Evolutionary conservation across 2,797 vertebrate species (phyloP), one percentile per base, ranked within the genome.

Genomic region (Petrocephalus schoutedeni): DNA sequence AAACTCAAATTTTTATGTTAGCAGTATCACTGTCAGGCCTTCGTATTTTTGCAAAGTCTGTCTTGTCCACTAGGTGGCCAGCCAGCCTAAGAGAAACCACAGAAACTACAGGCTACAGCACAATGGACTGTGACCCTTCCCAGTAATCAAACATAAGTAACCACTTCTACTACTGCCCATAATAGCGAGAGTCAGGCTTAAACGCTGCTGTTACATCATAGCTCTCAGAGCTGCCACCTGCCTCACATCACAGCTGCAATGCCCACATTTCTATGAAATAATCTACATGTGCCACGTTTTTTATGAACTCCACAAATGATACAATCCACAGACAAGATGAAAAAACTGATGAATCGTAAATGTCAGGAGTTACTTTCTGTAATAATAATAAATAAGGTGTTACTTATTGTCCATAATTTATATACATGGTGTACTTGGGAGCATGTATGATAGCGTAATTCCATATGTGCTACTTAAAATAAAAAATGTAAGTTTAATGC

Each of bases 1-100:
- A 45, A 45, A 19, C 32, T 67, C 28, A 36, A 77, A 77, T 77
- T n/a, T 7, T 7, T 36, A 77, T 1, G 19, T n/a, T 49, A 49
- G 19, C 74, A 77, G 14, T 49, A 77, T 7, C 16, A 45, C 74
- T 14, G 36, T 41, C 2, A 77, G 41, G 6, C 19, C 74, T 16
- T 53, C 2, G 45, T 54, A 28, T 53, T 53, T 54, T 84, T 84
- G n/a, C n/a, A 84, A 12, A 56, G n/a, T 87, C 88, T 41, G 89
- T 0, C 58, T 85, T 89, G 92, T 91, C 96, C 95, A 96, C 96
- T 95, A 96, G 96, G 94, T 96, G 95, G 96, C 95, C 95, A 96
- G 90, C 86, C 90, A 93, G 91, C 90, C 91, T 91, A 91, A 64
- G 82, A 87, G 89, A 91, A 95, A 94, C 89, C 32, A 90, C 49